phyloP scores from a whole-genome alignment of 2,888 invertebrate genomes.

The Heliconius erato region DNA sequence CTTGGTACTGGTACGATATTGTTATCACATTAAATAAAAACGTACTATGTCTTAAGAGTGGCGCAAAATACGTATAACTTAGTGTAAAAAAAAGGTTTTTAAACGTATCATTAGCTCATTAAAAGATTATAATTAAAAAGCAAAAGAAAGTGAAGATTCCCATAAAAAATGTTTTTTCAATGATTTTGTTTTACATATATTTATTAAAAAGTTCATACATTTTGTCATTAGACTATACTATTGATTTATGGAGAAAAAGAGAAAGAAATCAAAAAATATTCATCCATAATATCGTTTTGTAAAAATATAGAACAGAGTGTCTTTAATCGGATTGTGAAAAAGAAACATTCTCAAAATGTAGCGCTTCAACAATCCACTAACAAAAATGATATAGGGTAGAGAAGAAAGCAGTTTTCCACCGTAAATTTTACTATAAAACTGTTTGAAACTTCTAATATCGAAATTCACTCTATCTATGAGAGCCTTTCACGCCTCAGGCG shows the following conservation, averaged over 20 bases:
- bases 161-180: too few species aligned
- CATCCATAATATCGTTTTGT: too few species aligned
- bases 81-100: background rate
- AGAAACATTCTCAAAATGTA: background rate
- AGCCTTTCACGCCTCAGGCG: conserved; percentile 74
- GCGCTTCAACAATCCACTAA: background rate
- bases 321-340: too few species aligned
- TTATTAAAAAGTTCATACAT: too few species aligned
- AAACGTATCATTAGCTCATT: background rate
- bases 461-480: conserved; percentile 84
- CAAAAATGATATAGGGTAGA: conserved; percentile 24
- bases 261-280: too few species aligned
- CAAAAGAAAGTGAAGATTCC: background rate
- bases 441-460: conserved; percentile 82
- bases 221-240: too few species aligned
- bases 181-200: too few species aligned
- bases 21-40: too few species aligned
- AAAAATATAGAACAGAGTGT: too few species aligned
- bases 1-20: too few species aligned
- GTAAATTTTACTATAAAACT: conserved; percentile 74
- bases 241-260: too few species aligned
- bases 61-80: background rate
- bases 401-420: conserved; percentile 48
- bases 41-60: background rate
- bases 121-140: background rate